Evolutionary conservation across 2,113 vertebrate genomes (phyloP), one percentile per base, ranked within the genome.

Genomic region (Albula goreensis): DNA sequence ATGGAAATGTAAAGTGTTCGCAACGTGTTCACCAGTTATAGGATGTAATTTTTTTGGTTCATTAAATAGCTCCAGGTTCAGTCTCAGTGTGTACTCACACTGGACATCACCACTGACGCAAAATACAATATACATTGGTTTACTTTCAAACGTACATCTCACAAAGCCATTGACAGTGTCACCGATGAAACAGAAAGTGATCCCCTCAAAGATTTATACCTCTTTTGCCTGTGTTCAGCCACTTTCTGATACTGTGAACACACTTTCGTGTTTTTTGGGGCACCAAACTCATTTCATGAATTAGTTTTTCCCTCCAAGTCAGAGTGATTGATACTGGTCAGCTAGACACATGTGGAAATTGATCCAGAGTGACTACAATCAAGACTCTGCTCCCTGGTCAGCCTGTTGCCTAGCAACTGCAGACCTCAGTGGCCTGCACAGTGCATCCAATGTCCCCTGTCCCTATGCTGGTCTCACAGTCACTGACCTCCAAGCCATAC

Each of bases 391-490:
- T 94, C 94, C 92, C 92, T 90, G 91, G 94, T 93, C 93, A 94
- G 90, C 88, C 90, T 89, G 95, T 96, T 94, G 95, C 95, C 92
- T 94, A 91, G 94, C 93, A 94, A 95, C 94, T 90, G 84, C 83
- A 89, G 89, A 87, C 89, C 89, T 91, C 89, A 89, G 92, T 91
- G 85, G 90, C 88, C 91, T 89, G 91, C 85, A 41, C 74, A 56
- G 92, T 91, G 90, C 88, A 88, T 93, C 91, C 49, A 83, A 86
- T 88, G 91, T 89, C 90, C 91, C 90, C 87, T 89, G 88, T 86
- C 90, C 89, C 89, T 90, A 90, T 88, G 89, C 88, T 90, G 84
- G 88, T 83, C 70, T 56, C 81, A 80, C 85, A 87, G 85, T 80
- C 85, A 88, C 91, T 93, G 92, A 94, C 92, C 93, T 90, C 87